phyloP scores from a whole-genome alignment of 2,888 invertebrate genomes.

The Amiota mariae region DNA sequence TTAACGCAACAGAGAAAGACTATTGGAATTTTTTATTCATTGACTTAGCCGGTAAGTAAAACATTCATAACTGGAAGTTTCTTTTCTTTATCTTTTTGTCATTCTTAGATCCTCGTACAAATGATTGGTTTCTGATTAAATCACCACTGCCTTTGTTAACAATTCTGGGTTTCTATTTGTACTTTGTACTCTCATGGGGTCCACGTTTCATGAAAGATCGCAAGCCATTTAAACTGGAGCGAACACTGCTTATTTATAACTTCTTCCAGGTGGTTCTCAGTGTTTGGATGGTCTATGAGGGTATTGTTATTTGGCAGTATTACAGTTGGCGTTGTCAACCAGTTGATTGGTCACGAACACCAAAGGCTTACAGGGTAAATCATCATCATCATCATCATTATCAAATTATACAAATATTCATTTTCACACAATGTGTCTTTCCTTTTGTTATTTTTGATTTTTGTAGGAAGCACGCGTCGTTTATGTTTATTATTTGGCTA shows the following conservation, averaged over 20 bases:
- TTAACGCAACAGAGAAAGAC: slow-evolving; percentile 77
- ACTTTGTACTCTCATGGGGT: slow-evolving; percentile 85
- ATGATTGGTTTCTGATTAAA: slow-evolving; percentile 79
- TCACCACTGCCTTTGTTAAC: slow-evolving; percentile 81
- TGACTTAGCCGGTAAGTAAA: slow-evolving; percentile 79
- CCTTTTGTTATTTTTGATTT: background rate
- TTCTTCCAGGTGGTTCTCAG: slow-evolving; percentile 90
- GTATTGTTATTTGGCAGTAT: slow-evolving; percentile 79
- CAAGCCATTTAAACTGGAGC: slow-evolving; percentile 87
- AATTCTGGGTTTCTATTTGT: slow-evolving; percentile 80
- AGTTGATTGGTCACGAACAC: slow-evolving; percentile 85
- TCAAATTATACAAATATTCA: background rate
- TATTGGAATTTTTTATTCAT: slow-evolving; percentile 79
- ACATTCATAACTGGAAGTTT: background rate
- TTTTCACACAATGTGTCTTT: background rate
- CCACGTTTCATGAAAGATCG: slow-evolving; percentile 90
- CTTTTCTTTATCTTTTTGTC: slow-evolving; percentile 14
- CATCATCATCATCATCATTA: slow-evolving; percentile 50
- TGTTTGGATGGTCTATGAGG: slow-evolving; percentile 82
- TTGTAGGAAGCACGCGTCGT: slow-evolving; percentile 80
- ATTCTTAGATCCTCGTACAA: slow-evolving; percentile 77
- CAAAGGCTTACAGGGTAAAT: slow-evolving; percentile 86
- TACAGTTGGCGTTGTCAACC: slow-evolving; percentile 95
- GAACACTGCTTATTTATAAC: slow-evolving; percentile 88
- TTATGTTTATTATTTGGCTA: slow-evolving; percentile 90